Evolutionary conservation across 2,888 invertebrate species (phyloP), one percentile per base, ranked within the genome.

Genomic region (Dynastes hyllus): DNA sequence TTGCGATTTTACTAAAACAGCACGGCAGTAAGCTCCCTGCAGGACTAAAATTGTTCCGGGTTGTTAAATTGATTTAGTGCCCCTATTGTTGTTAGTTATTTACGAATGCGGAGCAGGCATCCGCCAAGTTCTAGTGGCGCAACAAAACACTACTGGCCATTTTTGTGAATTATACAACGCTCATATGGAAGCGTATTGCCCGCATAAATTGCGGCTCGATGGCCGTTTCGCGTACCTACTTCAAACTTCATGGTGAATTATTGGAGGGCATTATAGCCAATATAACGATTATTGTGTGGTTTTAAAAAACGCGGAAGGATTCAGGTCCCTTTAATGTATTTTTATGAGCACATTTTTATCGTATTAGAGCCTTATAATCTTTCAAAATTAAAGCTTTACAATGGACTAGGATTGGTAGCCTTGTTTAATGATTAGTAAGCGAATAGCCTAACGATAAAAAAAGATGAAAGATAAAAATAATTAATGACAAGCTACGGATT

Each of bases 41-140:
- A 65, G 16, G 32, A 16, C 37, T n/a, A 40, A 53, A 70, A 70
- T 70, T 53, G 53, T 70, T 70, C 70, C 53, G 27, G 70, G 70
- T 53, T 70, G 53, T 70, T 70, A 70, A 70, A 32, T 70, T 70
- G 70, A 70, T 70, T 70, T 70, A 70, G 29, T 29, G 32, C 29
- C 27, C 6, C 32, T 53, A 70, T 70, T 70, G 55, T 58, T 58
- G 70, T 70, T 70, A 65, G 65, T 65, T 65, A 65, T 65, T 65
- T 65, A 58, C 55, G 55, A 58, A 58, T 58, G 55, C 55, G 55
- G 16, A 22, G 55, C 55, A 22, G 55, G 22, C 55, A 8, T 8
- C 22, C 55, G 55, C 55, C 55, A 27, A 58, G 55, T 58, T 22
- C 55, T 58, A 65, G 32, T 40, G 65, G 37, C 37, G 55, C 55